phyloP scores from a whole-genome alignment of 2,888 invertebrate species.

The Ptilodon capucinus region DNA sequence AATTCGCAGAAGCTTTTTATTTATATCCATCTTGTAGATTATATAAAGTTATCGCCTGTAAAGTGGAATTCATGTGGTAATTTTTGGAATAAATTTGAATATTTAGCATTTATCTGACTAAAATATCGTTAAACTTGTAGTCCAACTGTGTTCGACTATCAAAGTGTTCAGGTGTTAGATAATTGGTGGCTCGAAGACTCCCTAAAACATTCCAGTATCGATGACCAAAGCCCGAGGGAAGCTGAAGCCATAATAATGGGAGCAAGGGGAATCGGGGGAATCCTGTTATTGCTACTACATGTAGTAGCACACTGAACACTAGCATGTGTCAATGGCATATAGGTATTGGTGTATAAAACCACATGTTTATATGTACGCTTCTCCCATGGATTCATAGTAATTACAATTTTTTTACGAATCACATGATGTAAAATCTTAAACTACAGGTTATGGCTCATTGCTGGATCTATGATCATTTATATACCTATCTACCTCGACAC shows the following conservation, averaged over 20 bases:
- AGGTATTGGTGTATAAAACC: conserved; percentile 20
- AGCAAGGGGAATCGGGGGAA: conserved; percentile 52
- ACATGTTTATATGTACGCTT: not conserved
- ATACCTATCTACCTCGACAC: conserved; percentile 5
- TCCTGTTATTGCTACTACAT: conserved; percentile 60
- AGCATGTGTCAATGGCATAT: conserved; percentile 21
- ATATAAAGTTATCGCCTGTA: not conserved
- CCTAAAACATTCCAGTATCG: conserved; percentile 60
- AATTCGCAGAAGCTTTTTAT: not conserved
- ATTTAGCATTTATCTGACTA: not conserved
- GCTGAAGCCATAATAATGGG: conserved; percentile 72
- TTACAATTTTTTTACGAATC: too few species aligned
- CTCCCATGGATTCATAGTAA: not conserved
- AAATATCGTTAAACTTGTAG: not conserved
- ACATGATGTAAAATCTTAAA: too few species aligned
- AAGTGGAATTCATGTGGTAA: not conserved
- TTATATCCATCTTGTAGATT: not conserved
- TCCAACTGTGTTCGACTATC: conserved; percentile 7
- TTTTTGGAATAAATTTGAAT: not conserved
- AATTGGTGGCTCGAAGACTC: conserved; percentile 50
- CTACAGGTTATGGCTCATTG: not conserved
- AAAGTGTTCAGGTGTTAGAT: conserved; percentile 31
- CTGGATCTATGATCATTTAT: conserved; percentile 6
- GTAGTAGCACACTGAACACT: conserved; percentile 30
- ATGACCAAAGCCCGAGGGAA: conserved; percentile 71